phyloP scores from a whole-genome alignment of 2,888 invertebrate genomes.

The Endomychus coccineus region DNA sequence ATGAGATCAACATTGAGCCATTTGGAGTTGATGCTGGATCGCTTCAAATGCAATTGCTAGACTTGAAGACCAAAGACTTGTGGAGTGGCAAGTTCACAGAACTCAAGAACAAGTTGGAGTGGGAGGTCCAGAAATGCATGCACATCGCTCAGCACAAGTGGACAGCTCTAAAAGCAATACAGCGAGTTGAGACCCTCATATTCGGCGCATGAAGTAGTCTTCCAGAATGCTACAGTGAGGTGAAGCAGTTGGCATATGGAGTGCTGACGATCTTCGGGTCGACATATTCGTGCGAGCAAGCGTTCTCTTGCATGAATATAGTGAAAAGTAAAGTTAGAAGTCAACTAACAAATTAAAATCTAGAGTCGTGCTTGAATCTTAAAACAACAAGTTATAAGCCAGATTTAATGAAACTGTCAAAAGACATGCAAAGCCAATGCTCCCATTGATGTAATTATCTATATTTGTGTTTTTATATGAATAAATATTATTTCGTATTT shows the following conservation, averaged over 20 bases:
- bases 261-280: slow-evolving; percentile 23
- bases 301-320: slow-evolving; percentile 26
- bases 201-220: slow-evolving; percentile 31
- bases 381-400: slow-evolving; percentile 18
- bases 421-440: slow-evolving; percentile 6
- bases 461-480: too few species aligned
- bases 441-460: too few species aligned
- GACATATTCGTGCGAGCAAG: slow-evolving; percentile 27
- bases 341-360: slow-evolving; percentile 20
- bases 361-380: slow-evolving; percentile 17
- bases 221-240: slow-evolving; percentile 29
- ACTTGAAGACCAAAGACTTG: slow-evolving; percentile 28
- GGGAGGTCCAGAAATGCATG: slow-evolving; percentile 26
- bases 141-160: slow-evolving; percentile 24
- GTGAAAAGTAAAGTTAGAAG: slow-evolving; percentile 20
- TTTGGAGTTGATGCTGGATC: slow-evolving; percentile 26
- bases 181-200: slow-evolving; percentile 28
- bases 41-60: slow-evolving; percentile 26
- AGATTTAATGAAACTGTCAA: slow-evolving; percentile 10
- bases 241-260: slow-evolving; percentile 30
- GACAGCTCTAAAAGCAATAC: slow-evolving; percentile 30
- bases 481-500: too few species aligned
- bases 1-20: slow-evolving; percentile 25
- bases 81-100: slow-evolving; percentile 28
- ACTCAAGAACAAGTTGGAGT: slow-evolving; percentile 24